Evolutionary conservation across 2,113 vertebrate genomes (phyloP).

Genomic region (Prolemur simus): DNA sequence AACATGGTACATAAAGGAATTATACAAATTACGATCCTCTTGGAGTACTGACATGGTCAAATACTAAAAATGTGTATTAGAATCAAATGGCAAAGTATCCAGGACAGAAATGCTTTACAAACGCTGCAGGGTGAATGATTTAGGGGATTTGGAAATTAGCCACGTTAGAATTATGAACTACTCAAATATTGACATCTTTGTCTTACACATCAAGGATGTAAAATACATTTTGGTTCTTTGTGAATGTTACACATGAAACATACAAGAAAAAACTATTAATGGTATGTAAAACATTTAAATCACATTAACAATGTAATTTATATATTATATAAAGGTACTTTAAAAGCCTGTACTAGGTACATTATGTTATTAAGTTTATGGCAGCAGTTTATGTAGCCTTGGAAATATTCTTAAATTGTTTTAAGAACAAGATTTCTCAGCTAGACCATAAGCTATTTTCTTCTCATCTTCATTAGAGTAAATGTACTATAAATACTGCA

Average conservation of each 20-base stretch:
- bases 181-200: slow-evolving; percentile 33
- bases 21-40: neutral
- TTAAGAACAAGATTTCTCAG: neutral
- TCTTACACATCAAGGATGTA: neutral
- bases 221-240: slow-evolving; percentile 6
- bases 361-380: slow-evolving; percentile 24
- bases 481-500: neutral
- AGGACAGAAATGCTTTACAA: slow-evolving; percentile 21
- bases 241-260: slow-evolving; percentile 30
- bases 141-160: slow-evolving; percentile 17
- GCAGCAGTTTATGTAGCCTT: neutral
- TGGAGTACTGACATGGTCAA: neutral
- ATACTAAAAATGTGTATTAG: neutral
- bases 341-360: neutral
- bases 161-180: slow-evolving; percentile 18
- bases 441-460: neutral
- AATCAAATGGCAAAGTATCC: neutral
- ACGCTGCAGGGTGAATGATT: neutral
- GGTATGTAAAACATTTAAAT: slow-evolving; percentile 19
- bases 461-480: slow-evolving; percentile 7
- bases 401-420: slow-evolving; percentile 11
- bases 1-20: neutral
- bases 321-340: neutral
- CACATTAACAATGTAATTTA: neutral
- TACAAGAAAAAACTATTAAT: neutral